Base-by-base conservation (phyloP, 1,140 invertebrate species). In the Drosophila novamexicana region DNA sequence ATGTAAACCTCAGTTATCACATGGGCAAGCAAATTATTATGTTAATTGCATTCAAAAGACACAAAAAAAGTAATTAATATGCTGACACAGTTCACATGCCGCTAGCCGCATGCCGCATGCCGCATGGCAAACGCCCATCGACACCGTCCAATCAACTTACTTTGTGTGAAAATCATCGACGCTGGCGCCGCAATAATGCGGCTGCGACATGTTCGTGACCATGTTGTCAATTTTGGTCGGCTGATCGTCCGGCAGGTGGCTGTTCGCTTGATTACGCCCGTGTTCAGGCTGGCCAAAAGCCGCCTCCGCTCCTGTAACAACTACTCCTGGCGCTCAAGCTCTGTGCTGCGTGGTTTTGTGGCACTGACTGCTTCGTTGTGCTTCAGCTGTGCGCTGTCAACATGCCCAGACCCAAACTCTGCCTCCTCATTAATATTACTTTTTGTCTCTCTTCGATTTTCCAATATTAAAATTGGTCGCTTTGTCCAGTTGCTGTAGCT, bases 81-180 rank as follows among this genome's bases (percentile, higher is more conserved):
- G 73, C 84, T 77, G 79, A 56, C 54, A 63, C 56, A 68, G 50
- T 52, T 18, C 32, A 12, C 47, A 50, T 34, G 36, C 40, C 32
- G 37, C 42, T 50, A 12, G 7, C 44, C 39, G 29, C 18, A 34
- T 7, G 7, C 44, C 39, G 29, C 18, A 34, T 7, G 22, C 9
- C 62, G 42, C 52, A 37, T 37, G 8, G 22, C 29, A 36, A 9
- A 7, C 32, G 29, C 39, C 29, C 42, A 45, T 14, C 10, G 22
- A 49, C 10, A 7, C 40, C 2, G n/a, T 40, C 36, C 42, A 22
- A 39, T 34, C 40, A 45, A 82, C 83, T 92, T 76, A 92, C 91
- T 91, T 77, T 62, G 91, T 92, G 75, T 92, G 91, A 71, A 92
- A 92, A 80, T 91, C 79, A 75, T 92, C 89, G 52, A 92, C 57